Percentiles rank a stretch among this genome's conserved stretches.
These are phyloP conservation scores for Siniperca obscura DNA, from an alignment of 2,797 vertebrate genomes.

Conservation along the genomic window DNA sequence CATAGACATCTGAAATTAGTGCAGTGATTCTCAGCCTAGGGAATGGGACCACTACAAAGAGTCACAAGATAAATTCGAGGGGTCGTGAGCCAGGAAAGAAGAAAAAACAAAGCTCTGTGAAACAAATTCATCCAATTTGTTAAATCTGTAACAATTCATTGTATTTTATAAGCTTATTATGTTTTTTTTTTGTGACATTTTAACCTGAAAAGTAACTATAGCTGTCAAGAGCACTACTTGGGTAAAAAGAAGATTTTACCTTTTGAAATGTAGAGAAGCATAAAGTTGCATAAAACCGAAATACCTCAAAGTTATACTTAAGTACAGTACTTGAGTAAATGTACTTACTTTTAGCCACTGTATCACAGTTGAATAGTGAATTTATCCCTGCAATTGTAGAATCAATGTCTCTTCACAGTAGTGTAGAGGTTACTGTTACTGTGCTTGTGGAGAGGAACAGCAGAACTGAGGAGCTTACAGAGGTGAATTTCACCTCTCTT, in stretches of 20 bases:
- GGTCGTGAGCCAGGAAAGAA: not conserved
- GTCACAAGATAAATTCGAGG: not conserved
- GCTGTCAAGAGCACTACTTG: too few species aligned
- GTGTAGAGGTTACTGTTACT: conserved; percentile 29
- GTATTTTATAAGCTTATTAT: too few species aligned
- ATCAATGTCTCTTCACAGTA: conserved; percentile 1
- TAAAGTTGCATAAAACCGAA: not conserved
- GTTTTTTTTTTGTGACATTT: too few species aligned
- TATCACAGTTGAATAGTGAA: not conserved
- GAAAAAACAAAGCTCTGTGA: not conserved
- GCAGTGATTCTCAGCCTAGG: not conserved
- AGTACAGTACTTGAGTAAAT: not conserved
- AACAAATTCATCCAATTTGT: too few species aligned
- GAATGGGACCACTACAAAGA: not conserved
- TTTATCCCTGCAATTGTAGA: not conserved
- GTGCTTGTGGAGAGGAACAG: conserved; percentile 21
- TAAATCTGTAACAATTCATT: not conserved
- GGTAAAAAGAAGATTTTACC: too few species aligned
- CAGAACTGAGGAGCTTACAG: conserved; percentile 5
- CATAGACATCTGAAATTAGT: not conserved
- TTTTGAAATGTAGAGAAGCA: not conserved
- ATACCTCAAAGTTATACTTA: not conserved
- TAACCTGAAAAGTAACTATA: too few species aligned
- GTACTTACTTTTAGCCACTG: not conserved
- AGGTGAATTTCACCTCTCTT: conserved; percentile 27